Evolutionary conservation across 2,797 vertebrate genomes (phyloP), one percentile per base, ranked within the genome.

Genomic region (Gambusia yucatana): DNA sequence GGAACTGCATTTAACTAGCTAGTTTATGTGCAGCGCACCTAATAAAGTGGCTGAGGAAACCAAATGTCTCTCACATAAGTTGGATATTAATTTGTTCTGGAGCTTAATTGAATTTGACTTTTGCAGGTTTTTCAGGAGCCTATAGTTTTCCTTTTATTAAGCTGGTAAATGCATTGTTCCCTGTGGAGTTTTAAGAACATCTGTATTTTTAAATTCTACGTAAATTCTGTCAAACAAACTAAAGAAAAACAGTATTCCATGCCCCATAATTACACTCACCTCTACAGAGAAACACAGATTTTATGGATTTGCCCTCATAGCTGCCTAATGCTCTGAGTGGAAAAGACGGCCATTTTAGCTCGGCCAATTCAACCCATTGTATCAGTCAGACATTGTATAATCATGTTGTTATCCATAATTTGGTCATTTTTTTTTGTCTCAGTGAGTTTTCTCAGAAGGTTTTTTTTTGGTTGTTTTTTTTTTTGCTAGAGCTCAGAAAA

Each of bases 401-500:
- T 77, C 75, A 79, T n/a, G 2, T 25, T 73, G 76, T 86, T 85
- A 73, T 85, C 76, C 36, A 0, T 89, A 83, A 87, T 81, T 78
- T 77, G 44, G 82, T 84, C 73, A 70, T 69, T 89, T 65, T 90
- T 90, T 33, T 33, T 82, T 55, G 74, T 36, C 77, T 63, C 3
- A 65, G 69, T 76, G 43, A 73, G 71, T 50, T 78, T 87, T 83
- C 14, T 39, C 75, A 74, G 72, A 30, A 74, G 33, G 22, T 20
- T 43, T 14, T 80, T 82, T 85, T 80, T 80, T 43, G n/a, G n/a
- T 65, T 80, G 39, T 59, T 9, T 44, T 47, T 71, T 3, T 72
- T 76, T 28, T n/a, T 44, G 43, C 46, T 77, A 80, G 46, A 20
- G 30, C 50, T 43, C 67, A 70, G 70, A 78, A 50, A 57, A 28